Evolutionary conservation across 2,797 vertebrate genomes (phyloP), one percentile per base, ranked within the genome.

Genomic region (Podarcis siculus): DNA sequence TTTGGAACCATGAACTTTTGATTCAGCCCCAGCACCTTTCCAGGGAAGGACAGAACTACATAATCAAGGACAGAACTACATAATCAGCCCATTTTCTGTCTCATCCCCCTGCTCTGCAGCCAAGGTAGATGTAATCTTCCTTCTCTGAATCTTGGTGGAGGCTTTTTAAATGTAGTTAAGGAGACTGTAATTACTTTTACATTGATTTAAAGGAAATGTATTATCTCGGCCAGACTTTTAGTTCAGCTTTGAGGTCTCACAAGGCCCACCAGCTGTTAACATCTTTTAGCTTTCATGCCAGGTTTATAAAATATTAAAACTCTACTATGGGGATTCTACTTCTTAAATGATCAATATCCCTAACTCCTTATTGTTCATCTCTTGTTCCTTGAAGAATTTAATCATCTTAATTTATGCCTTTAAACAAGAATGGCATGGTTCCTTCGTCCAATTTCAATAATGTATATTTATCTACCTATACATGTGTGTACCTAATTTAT

Each of bases 271-370:
- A 90, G 78, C 77, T 92, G 86, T 87, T 94, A 87, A 71, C 21
- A 90, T 86, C 19, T 82, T 91, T 91, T 93, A 92, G 85, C 39
- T 80, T 94, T 92, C 83, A 49, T 61, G 78, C 71, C 80, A 92
- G 66, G 15, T 49, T 92, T 89, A 89, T 55, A 90, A 88, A 91
- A 90, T 87, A 76, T 95, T 91, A 75, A 95, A 93, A 90, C 87
- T 78, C 72, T 85, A 72, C 88, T 85, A 76, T 94, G 87, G 80
- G 82, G n/a, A 91, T 85, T 66, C 2, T 89, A 25, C 45, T 92
- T 69, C 45, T 93, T 91, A 95, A 91, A 32, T 75, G 83, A 88
- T 92, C 91, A 92, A 91, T 92, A 90, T 77, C 83, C 3, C 39
- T 86, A 85, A 86, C 32, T 77, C 25, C 8, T 86, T 88, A 91